These are phyloP conservation scores for Ypsolopha scabrella DNA, from an alignment of 2,888 invertebrate species.

Conservation along the genomic window DNA sequence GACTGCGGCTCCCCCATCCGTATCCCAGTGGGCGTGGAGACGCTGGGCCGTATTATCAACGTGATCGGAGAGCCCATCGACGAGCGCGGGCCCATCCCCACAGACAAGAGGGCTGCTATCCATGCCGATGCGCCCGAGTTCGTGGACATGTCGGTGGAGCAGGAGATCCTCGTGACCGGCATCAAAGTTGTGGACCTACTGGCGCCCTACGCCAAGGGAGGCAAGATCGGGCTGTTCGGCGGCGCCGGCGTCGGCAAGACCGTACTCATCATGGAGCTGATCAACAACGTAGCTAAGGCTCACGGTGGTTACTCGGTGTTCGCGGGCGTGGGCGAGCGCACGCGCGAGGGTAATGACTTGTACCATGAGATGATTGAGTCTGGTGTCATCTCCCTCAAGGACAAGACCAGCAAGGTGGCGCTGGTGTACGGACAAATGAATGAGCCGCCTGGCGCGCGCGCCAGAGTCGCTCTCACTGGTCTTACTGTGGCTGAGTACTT, in stretches of 20 bases:
- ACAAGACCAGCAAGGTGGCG: constrained; percentile 91
- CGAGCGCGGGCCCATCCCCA: constrained; percentile 89
- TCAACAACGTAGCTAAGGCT: constrained; percentile 95
- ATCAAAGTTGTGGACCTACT: constrained; percentile 95
- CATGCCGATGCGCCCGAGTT: constrained; percentile 95
- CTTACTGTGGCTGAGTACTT: constrained; percentile 95
- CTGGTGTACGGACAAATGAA: constrained; percentile 98
- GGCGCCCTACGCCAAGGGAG: constrained; percentile 93
- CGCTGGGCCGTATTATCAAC: constrained; percentile 93
- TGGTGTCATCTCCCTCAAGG: constrained; percentile 91
- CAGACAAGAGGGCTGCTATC: constrained; percentile 84
- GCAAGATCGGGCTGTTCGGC: constrained; percentile 93
- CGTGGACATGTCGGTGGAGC: constrained; percentile 94
- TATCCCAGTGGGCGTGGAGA: constrained; percentile 92
- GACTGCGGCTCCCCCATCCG: constrained; percentile 92
- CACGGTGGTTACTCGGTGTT: constrained; percentile 97
- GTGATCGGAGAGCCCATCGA: constrained; percentile 87
- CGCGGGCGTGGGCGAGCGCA: constrained; percentile 95
- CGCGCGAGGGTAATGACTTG: constrained; percentile 95
- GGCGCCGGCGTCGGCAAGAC: constrained; percentile 97
- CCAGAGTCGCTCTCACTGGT: constrained; percentile 93
- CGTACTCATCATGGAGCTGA: constrained; percentile 95
- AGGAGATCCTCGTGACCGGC: constrained; percentile 86
- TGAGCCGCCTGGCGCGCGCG: constrained; percentile 96
- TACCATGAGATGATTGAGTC: constrained; percentile 98